phyloP scores from a whole-genome alignment of 2,888 invertebrate species.

The Agrochola litura region DNA sequence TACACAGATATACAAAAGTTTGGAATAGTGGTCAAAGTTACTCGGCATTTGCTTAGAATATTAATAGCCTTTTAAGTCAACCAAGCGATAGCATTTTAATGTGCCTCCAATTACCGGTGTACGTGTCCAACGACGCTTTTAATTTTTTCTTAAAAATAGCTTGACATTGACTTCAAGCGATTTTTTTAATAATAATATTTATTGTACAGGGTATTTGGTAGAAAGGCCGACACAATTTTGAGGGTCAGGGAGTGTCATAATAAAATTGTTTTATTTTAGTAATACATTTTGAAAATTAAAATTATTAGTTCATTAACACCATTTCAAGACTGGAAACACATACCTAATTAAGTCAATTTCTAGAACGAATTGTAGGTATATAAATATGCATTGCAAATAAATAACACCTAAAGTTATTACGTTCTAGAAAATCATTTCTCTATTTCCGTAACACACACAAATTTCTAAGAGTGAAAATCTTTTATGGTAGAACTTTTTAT shows the following conservation, averaged over 20 bases:
- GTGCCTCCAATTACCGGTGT: conserved; percentile 67
- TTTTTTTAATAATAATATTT: conserved; percentile 11
- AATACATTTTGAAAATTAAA: background rate
- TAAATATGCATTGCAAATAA: background rate
- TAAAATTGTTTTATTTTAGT: background rate
- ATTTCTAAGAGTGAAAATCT: too few species aligned
- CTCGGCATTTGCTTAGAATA: conserved; percentile 70
- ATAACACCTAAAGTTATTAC: background rate
- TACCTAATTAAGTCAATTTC: background rate
- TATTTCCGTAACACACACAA: too few species aligned
- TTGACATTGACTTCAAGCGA: conserved; percentile 8
- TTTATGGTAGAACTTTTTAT: too few species aligned
- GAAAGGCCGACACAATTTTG: background rate
- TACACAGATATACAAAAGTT: conserved; percentile 14
- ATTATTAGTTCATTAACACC: background rate
- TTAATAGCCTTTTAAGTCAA: conserved; percentile 76
- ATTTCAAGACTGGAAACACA: background rate
- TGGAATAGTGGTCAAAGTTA: conserved; percentile 29
- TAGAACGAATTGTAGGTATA: background rate
- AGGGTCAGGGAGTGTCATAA: too few species aligned
- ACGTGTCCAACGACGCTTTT: conserved; percentile 61
- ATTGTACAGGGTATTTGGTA: background rate
- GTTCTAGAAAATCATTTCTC: background rate
- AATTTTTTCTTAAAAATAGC: conserved; percentile 39
- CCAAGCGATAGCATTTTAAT: conserved; percentile 70